Conservation (phyloP, 2,888 invertebrate species). For the Andrena minutula region DNA sequence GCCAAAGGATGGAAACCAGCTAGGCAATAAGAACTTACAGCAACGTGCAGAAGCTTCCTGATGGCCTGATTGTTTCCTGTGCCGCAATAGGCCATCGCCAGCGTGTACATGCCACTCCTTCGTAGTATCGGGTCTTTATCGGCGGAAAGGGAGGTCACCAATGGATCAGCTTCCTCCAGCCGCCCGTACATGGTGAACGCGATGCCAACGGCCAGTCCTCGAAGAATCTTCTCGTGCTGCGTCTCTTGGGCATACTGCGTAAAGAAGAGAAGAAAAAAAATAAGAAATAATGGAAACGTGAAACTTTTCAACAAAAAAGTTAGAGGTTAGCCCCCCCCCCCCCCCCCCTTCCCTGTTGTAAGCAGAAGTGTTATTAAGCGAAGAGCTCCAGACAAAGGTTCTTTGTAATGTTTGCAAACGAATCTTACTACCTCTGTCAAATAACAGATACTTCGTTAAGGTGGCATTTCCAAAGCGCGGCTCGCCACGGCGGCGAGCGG, state of each 20-base stretch:
- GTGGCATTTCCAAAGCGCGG: no score
- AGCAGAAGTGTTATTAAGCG: conserved; percentile 6
- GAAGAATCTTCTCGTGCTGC: conserved; percentile 98
- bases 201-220: conserved; percentile 98
- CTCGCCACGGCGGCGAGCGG: no score
- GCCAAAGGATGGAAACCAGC: neutral
- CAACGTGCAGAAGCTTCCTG: conserved; percentile 96
- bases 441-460: neutral
- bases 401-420: neutral
- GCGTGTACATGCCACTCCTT: conserved; percentile 98
- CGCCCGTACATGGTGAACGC: conserved; percentile 98
- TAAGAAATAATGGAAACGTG: neutral
- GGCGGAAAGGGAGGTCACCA: conserved; percentile 94
- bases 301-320: neutral
- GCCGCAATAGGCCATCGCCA: conserved; percentile 99
- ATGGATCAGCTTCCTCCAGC: conserved; percentile 97
- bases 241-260: conserved; percentile 95
- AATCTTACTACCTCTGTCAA: neutral
- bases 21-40: conserved; percentile 88
- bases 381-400: neutral
- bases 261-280: conserved; percentile 21
- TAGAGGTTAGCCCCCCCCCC: neutral
- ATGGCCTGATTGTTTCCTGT: conserved; percentile 99
- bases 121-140: conserved; percentile 98
- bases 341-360: neutral